Evolutionary conservation across 2,797 vertebrate genomes (phyloP).

Genomic region (Psittacula derbiana): DNA sequence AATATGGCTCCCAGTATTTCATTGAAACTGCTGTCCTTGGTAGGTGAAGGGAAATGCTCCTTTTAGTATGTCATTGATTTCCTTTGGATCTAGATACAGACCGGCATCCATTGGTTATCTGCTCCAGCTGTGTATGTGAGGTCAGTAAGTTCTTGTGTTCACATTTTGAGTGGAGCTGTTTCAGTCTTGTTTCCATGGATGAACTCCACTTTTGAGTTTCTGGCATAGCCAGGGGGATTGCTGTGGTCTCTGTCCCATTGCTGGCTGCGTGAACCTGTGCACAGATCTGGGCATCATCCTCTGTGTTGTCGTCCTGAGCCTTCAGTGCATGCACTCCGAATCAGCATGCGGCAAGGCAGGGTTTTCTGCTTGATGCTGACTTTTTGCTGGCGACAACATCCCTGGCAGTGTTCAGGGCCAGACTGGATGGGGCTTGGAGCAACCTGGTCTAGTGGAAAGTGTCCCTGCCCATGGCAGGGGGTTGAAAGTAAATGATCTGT

Average conservation of each 20-base stretch:
- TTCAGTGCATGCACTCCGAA: rapidly evolving
- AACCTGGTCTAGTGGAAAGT: background rate
- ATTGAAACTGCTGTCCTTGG: background rate
- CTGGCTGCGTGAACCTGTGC: rapidly evolving
- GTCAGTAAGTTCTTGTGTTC: background rate
- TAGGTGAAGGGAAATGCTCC: background rate
- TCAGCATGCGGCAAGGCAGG: rapidly evolving
- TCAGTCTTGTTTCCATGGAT: background rate
- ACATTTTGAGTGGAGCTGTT: rapidly evolving
- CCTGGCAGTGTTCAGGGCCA: background rate
- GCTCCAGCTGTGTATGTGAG: rapidly evolving
- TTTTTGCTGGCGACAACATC: background rate
- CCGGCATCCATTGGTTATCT: rapidly evolving
- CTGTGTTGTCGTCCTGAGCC: background rate
- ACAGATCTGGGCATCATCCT: background rate
- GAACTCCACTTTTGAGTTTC: background rate
- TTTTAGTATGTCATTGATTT: background rate
- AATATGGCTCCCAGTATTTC: slow-evolving; percentile 32
- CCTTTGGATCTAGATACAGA: background rate
- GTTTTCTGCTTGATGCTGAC: background rate
- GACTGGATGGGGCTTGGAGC: background rate
- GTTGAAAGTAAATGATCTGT: background rate
- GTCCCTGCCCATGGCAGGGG: background rate
- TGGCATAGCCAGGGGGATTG: background rate
- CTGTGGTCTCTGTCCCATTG: background rate